Percentiles rank a stretch among this genome's conserved stretches.
These are phyloP conservation scores for Drosophila saltans DNA, from an alignment of 1,140 invertebrate genomes.

Conservation along the genomic window DNA sequence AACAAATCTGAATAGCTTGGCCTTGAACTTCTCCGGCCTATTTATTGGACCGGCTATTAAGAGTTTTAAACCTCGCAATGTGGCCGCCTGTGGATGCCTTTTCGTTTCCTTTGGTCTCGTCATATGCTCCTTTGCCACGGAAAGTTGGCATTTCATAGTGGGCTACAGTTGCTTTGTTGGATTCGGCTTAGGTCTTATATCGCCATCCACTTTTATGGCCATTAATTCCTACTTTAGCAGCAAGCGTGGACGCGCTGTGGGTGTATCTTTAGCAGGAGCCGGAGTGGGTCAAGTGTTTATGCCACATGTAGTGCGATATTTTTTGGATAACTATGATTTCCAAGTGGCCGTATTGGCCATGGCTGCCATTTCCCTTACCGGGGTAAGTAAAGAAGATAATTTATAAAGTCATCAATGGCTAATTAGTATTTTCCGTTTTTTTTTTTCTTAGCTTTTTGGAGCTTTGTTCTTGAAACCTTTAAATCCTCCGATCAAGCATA, in stretches of 20 bases:
- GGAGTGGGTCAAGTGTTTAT: constrained; percentile 90
- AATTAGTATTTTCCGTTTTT: neutral
- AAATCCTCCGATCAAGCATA: constrained; percentile 49
- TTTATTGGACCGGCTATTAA: constrained; percentile 88
- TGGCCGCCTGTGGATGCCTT: constrained; percentile 86
- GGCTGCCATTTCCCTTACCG: constrained; percentile 86
- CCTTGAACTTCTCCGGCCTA: constrained; percentile 88
- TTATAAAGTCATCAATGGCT: neutral
- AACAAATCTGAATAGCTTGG: constrained; percentile 87
- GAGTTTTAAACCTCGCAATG: constrained; percentile 86
- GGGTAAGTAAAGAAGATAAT: constrained; percentile 78
- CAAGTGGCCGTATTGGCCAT: constrained; percentile 86
- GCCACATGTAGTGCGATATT: constrained; percentile 87
- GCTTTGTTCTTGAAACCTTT: constrained; percentile 70
- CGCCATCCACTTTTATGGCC: constrained; percentile 88
- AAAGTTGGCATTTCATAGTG: constrained; percentile 86
- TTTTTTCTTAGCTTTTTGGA: constrained; percentile 71
- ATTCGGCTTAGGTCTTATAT: constrained; percentile 86
- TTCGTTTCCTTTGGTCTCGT: constrained; percentile 86
- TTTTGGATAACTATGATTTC: constrained; percentile 85
- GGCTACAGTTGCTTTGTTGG: constrained; percentile 87
- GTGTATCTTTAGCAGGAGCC: constrained; percentile 88
- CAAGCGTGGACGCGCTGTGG: constrained; percentile 88
- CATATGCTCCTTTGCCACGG: constrained; percentile 86
- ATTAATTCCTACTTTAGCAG: constrained; percentile 89